These are phyloP conservation scores for Psittacula cyanocephala DNA, from an alignment of 2,113 vertebrate genomes.

Conservation along the genomic window DNA sequence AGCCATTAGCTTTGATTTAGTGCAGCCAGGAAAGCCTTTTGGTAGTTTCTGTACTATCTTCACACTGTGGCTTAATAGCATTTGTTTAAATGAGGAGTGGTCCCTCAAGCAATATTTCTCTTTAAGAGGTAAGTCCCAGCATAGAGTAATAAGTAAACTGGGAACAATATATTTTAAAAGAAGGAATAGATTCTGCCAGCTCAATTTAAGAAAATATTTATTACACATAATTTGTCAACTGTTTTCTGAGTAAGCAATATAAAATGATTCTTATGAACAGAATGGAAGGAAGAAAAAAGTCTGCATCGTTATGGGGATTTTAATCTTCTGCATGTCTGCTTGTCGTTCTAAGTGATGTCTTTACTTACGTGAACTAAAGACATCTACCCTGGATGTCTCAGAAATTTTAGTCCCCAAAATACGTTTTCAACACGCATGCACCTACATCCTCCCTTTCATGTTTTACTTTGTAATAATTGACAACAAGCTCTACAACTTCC, in stretches of 20 bases:
- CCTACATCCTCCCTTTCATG: neutral
- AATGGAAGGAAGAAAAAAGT: constrained; percentile 4
- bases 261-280: constrained; percentile 36
- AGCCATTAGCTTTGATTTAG: constrained; percentile 72
- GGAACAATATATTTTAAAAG: constrained; percentile 63
- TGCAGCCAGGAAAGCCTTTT: constrained; percentile 60
- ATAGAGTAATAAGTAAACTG: constrained; percentile 67
- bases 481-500: neutral
- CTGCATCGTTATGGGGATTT: neutral
- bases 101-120: constrained; percentile 71
- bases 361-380: constrained; percentile 15
- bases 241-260: constrained; percentile 56
- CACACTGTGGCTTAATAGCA: constrained; percentile 65
- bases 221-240: constrained; percentile 63
- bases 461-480: neutral
- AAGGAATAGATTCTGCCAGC: constrained; percentile 50
- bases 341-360: neutral
- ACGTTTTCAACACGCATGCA: neutral
- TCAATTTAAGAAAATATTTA: constrained; percentile 69
- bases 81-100: constrained; percentile 73
- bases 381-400: neutral
- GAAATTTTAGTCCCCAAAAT: neutral
- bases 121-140: constrained; percentile 60
- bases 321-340: constrained; percentile 18
- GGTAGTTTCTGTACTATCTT: constrained; percentile 58